Evolutionary conservation across 2,888 invertebrate species (phyloP).

Genomic region (Metallyticus violacea): DNA sequence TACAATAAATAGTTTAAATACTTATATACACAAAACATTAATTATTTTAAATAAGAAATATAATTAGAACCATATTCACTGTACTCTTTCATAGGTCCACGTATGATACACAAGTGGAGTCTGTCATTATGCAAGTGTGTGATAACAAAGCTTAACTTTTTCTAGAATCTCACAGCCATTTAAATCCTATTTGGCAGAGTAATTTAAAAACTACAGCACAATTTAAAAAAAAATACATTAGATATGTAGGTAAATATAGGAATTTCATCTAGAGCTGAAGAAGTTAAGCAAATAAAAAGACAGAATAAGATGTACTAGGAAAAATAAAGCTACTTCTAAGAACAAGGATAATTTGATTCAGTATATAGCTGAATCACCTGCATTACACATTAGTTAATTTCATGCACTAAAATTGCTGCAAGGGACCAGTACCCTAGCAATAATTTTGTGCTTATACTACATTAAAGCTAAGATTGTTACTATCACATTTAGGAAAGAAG

Average conservation of each 20-base stretch:
- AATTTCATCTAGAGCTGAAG: too few species aligned
- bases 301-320: too few species aligned
- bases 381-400: too few species aligned
- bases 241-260: neutral
- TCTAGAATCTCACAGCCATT: neutral
- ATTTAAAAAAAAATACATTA: neutral
- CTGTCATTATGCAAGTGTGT: neutral
- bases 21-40: slow-evolving; percentile 11
- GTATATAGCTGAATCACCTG: too few species aligned
- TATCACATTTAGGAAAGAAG: too few species aligned
- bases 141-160: neutral
- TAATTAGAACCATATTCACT: neutral
- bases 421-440: too few species aligned
- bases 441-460: too few species aligned
- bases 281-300: too few species aligned
- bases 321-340: too few species aligned
- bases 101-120: neutral
- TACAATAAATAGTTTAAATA: slow-evolving; percentile 32
- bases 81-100: neutral
- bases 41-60: neutral
- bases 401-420: too few species aligned
- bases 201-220: neutral
- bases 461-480: too few species aligned
- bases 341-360: too few species aligned
- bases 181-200: neutral